Conservation (phyloP, 2,113 vertebrate species). For the Aphyosemion australe region DNA sequence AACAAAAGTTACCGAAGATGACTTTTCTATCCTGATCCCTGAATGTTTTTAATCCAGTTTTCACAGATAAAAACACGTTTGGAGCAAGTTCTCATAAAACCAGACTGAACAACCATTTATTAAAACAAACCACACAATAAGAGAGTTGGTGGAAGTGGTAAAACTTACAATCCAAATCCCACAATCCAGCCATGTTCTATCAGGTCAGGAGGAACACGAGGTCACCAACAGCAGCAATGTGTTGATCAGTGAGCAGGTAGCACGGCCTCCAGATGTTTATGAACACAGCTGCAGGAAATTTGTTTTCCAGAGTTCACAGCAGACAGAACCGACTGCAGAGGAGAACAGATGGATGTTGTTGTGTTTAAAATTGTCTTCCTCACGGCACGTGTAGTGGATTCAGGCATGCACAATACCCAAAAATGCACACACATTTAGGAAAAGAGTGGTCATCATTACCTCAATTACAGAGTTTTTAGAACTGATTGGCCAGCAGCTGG, state of each 20-base stretch:
- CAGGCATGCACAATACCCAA: conserved; percentile 17
- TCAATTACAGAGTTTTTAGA: conserved; percentile 26
- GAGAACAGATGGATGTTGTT: conserved; percentile 64
- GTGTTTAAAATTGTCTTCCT: conserved; percentile 74
- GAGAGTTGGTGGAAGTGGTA: too few species aligned
- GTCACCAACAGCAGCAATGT: not conserved
- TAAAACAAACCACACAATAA: too few species aligned
- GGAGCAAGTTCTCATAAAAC: too few species aligned
- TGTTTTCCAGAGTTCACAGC: conserved; percentile 51
- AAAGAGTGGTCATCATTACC: conserved; percentile 37
- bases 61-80: too few species aligned
- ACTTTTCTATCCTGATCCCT: too few species aligned
- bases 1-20: too few species aligned
- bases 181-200: too few species aligned
- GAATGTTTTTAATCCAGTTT: too few species aligned
- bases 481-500: conserved; percentile 37
- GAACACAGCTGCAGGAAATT: conserved; percentile 47
- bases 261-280: conserved; percentile 16
- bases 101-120: too few species aligned
- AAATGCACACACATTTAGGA: not conserved
- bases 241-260: too few species aligned
- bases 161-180: too few species aligned
- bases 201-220: too few species aligned
- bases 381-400: conserved; percentile 36
- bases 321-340: conserved; percentile 19